A percentile compares a stretch with the other conserved stretches of the same genome.
Conservation (phyloP, 2,888 invertebrate species). For the Eilema caniola region DNA sequence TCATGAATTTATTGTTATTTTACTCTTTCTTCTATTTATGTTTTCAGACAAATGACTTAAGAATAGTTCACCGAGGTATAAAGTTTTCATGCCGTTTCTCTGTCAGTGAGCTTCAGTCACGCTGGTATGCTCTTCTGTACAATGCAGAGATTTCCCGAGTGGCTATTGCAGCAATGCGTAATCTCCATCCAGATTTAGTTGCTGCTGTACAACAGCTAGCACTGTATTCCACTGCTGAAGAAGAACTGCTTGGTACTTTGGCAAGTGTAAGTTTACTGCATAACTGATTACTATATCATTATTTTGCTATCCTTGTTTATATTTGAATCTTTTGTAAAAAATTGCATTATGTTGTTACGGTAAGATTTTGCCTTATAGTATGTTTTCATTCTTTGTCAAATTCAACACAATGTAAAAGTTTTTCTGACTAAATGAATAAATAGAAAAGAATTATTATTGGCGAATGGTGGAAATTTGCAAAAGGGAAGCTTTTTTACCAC, state of each 20-base stretch:
- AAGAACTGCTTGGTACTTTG: constrained; percentile 93
- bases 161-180: constrained; percentile 96
- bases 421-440: too few relatives aligned
- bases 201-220: constrained; percentile 95
- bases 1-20: not conserved
- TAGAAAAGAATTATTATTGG: too few relatives aligned
- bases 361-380: too few relatives aligned
- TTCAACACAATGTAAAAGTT: too few relatives aligned
- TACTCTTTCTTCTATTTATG: not conserved
- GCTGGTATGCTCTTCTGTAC: constrained; percentile 98
- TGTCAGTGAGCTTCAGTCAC: constrained; percentile 96
- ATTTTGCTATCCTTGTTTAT: too few relatives aligned
- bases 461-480: too few relatives aligned
- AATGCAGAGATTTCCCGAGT: constrained; percentile 97
- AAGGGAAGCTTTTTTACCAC: too few relatives aligned
- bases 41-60: constrained; percentile 91
- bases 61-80: constrained; percentile 95
- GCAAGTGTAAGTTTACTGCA: constrained; percentile 85
- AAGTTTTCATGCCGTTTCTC: constrained; percentile 99
- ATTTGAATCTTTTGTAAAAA: too few relatives aligned
- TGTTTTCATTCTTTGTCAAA: too few relatives aligned
- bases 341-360: too few relatives aligned
- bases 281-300: not conserved
- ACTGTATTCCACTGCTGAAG: constrained; percentile 95
- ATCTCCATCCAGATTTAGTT: constrained; percentile 96